phyloP scores from a whole-genome alignment of 2,888 invertebrate genomes.

The Saturnia japonica region DNA sequence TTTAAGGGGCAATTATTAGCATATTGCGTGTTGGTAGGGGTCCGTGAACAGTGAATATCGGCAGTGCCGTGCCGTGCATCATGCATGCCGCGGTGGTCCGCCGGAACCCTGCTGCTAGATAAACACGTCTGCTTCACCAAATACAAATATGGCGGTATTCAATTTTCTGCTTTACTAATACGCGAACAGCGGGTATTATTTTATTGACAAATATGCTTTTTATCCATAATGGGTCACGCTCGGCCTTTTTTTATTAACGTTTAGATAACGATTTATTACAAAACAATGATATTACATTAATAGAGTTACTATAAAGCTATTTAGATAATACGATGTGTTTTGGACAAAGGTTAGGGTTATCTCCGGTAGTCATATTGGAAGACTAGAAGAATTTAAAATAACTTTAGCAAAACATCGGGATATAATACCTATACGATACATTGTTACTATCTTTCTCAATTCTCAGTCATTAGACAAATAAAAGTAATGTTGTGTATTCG shows the following conservation, averaged over 20 bases:
- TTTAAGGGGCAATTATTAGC: conserved; percentile 57
- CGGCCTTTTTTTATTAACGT: neutral
- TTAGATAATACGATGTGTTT: too few species aligned
- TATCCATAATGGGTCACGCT: neutral
- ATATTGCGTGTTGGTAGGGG: conserved; percentile 49
- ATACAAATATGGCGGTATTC: conserved; percentile 24
- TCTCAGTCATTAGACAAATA: too few species aligned
- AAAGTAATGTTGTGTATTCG: too few species aligned
- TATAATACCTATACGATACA: too few species aligned
- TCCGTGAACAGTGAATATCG: conserved; percentile 31
- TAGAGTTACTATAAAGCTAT: too few species aligned
- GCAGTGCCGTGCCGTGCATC: neutral
- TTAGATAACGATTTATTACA: neutral
- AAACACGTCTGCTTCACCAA: conserved; percentile 52
- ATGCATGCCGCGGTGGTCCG: conserved; percentile 27
- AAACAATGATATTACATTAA: too few species aligned
- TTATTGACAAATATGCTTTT: neutral
- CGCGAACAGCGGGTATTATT: neutral
- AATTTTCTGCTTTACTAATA: conserved; percentile 14
- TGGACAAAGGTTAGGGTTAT: too few species aligned
- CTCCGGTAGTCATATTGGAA: too few species aligned
- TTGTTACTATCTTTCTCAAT: too few species aligned
- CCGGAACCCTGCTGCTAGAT: conserved; percentile 56
- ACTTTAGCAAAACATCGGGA: too few species aligned
- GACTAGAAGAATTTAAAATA: too few species aligned